Conservation (phyloP, 2,888 invertebrate genomes). For the Galeruca laticollis region DNA sequence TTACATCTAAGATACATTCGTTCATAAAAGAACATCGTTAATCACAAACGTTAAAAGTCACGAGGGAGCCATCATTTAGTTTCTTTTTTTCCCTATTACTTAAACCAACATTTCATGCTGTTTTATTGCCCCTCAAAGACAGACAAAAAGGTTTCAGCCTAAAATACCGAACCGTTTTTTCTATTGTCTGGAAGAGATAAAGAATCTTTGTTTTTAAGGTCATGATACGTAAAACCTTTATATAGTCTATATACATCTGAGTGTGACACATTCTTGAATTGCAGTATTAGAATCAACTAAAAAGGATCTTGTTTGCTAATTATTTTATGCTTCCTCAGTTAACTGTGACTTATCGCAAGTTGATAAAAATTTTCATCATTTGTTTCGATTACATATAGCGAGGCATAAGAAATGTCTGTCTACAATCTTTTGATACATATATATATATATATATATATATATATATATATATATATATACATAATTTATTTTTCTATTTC, state of each 20-base stretch:
- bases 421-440: too few relatives aligned
- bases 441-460: too few relatives aligned
- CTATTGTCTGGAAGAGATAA: neutral
- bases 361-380: too few relatives aligned
- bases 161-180: neutral
- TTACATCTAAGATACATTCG: neutral
- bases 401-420: too few relatives aligned
- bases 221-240: neutral
- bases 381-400: too few relatives aligned
- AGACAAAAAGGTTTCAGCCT: neutral
- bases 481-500: too few relatives aligned
- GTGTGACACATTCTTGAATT: neutral
- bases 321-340: neutral
- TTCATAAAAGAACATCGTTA: neutral
- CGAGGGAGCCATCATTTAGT: neutral
- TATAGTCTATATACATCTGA: neutral
- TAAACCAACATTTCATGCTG: neutral
- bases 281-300: neutral
- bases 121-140: slow-evolving; percentile 1
- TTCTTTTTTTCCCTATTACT: neutral
- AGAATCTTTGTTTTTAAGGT: neutral
- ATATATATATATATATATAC: too few relatives aligned
- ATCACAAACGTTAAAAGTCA: neutral
- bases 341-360: too few relatives aligned
- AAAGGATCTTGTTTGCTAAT: neutral